Base-by-base conservation (phyloP, 2,888 invertebrate species). In the Drymonia ruficornis region DNA sequence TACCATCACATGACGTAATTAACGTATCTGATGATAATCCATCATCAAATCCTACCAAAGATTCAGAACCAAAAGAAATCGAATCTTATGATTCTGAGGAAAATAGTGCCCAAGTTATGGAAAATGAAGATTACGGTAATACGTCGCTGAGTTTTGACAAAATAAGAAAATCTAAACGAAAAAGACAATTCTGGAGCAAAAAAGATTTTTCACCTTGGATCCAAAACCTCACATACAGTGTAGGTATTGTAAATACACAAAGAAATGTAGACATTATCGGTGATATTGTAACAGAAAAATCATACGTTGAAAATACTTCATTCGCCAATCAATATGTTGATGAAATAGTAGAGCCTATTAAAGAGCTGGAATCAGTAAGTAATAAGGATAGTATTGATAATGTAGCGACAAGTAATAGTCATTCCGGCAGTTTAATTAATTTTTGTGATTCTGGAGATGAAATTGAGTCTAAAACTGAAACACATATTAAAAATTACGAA, bases 181-280 rank as follows among this genome's bases (percentile, higher is more conserved):
- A 8, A 43, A 49, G 49, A 59, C 49, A 46, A 45, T 61, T 56
- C 53, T 66, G 78, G 36, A 67, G 67, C 38, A 90, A 89, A 72
- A 78, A 84, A 72, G 70, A 84, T 40, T 81, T 78, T 79, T 90
- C 89, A 7, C 81, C 87, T 29, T 74, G 79, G 72, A 78, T 91
- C 57, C 88, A 88, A 77, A 89, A 90, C 55, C 77, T 85, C 16
- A 52, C 74, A 34, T 66, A 69, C 56, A 69, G 57, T 59, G 86
- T 82, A 71, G 83, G 84, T 4, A 53, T 34, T 66, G 70, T 56
- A 49, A 51, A 42, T 34, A n/a, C n/a, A 7, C 28, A 53, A 18
- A 45, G 6, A 31, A 31, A 28, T 31, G 12, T 13, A 13, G n/a
- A 38, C 29, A 38, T 28, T 19, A 18, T 29, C 18, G 47, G 18